Conservation (phyloP, 2,888 invertebrate species). For the Itoplectis maculator region DNA sequence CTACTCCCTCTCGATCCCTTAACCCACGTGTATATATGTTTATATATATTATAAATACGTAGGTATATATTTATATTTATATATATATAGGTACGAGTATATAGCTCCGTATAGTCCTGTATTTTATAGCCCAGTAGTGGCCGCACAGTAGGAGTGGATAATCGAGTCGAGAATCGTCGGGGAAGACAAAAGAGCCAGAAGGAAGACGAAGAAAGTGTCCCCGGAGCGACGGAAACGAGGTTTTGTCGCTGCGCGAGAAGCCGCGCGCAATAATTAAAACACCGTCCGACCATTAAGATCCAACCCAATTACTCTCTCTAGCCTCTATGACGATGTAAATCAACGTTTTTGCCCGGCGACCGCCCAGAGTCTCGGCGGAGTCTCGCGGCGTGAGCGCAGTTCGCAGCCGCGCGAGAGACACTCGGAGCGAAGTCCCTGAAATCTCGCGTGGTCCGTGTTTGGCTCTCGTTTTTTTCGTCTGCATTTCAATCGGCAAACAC, state of each 20-base stretch:
- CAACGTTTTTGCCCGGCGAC: slow-evolving; percentile 41
- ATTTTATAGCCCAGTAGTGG: slow-evolving; percentile 23
- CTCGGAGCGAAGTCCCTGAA: slow-evolving; percentile 12
- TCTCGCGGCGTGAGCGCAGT: slow-evolving; percentile 17
- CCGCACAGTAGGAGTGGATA: slow-evolving; percentile 38
- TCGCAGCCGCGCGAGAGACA: too few species aligned
- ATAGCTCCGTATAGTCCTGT: not conserved
- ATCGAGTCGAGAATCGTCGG: slow-evolving; percentile 53
- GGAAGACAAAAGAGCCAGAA: slow-evolving; percentile 26
- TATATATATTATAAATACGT: not conserved
- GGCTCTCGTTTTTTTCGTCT: not conserved
- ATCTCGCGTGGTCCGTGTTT: slow-evolving; percentile 19
- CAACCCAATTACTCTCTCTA: slow-evolving; percentile 53
- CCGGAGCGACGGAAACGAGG: slow-evolving; percentile 36
- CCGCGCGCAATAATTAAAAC: slow-evolving; percentile 59
- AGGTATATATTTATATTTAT: not conserved
- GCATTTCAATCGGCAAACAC: slow-evolving; percentile 20
- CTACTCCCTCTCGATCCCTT: slow-evolving; percentile 57
- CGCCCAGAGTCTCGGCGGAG: slow-evolving; percentile 14
- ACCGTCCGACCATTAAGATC: slow-evolving; percentile 54
- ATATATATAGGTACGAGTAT: not conserved
- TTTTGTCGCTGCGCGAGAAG: not conserved
- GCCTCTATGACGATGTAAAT: slow-evolving; percentile 44
- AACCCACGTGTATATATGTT: slow-evolving; percentile 37
- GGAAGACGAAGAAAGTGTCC: slow-evolving; percentile 49